phyloP scores from a whole-genome alignment of 2,888 invertebrate species.

The Machimus atricapillus region DNA sequence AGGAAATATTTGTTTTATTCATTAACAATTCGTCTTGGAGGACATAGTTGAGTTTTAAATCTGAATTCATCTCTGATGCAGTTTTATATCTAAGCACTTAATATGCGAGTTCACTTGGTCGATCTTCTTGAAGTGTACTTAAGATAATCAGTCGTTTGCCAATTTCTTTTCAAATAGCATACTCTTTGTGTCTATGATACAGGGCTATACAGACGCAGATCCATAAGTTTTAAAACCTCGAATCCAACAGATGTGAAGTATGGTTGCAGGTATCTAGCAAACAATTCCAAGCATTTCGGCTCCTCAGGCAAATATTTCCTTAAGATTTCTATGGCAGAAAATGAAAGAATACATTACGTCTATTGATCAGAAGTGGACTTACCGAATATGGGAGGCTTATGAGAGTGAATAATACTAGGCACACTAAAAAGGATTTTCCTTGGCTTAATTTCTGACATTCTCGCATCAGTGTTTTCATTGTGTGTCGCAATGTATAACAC shows the following conservation, averaged over 20 bases:
- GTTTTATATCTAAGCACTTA: too few species aligned
- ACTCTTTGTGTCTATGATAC: neutral
- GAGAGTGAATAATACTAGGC: constrained; percentile 93
- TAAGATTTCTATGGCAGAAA: constrained; percentile 67
- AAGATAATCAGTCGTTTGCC: too few species aligned
- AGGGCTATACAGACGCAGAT: constrained; percentile 58
- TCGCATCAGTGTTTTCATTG: constrained; percentile 11
- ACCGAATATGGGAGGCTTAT: constrained; percentile 88
- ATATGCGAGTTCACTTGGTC: too few species aligned
- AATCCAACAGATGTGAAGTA: constrained; percentile 85
- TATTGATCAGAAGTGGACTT: constrained; percentile 52
- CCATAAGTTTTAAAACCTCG: constrained; percentile 86
- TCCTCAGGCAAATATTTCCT: constrained; percentile 66
- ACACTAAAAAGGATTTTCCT: constrained; percentile 77
- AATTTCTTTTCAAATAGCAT: too few species aligned
- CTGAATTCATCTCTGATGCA: too few species aligned
- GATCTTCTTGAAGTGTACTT: too few species aligned
- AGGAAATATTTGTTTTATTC: neutral
- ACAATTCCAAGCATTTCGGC: constrained; percentile 82
- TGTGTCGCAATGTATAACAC: constrained; percentile 71
- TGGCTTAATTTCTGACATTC: constrained; percentile 57
- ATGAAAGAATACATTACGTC: neutral
- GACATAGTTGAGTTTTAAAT: too few species aligned
- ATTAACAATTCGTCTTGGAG: neutral
- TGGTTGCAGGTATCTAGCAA: constrained; percentile 88